Base-by-base conservation (phyloP, 1,140 invertebrate genomes). In the Eueides isabella region DNA sequence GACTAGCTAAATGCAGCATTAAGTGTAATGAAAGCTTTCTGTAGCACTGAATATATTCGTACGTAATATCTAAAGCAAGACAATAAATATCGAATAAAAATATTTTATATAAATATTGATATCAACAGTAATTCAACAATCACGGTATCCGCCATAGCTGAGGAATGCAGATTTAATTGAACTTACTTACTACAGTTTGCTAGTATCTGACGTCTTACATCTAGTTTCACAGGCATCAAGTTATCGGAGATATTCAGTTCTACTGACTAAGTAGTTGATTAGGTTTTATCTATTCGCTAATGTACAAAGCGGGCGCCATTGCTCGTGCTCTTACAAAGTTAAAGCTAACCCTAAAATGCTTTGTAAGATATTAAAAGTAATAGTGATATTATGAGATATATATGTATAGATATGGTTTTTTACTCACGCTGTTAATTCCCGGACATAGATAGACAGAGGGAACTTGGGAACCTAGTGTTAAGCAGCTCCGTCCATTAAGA, bases 121-220 rank as follows among this genome's bases (percentile, higher is more conserved):
- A 11, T 55, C 48, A 7, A 30, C 19, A 29, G 29, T 16, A 61
- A 48, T 68, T 12, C 41, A 63, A 62, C 55, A 64, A 62, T 41
- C 69, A 71, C 9, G 35, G 14, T 5, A 11, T 12, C 2, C n/a
- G 26, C 16, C 14, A n/a, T 23, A 23, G 29, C 4, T 4, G 7
- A 62, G 71, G 63, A 72, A 66, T 72, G 71, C 38, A 26, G 63
- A 61, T 66, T 72, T 72, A 66, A 72, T 72, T 67, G 66, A 66
- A 26, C 63, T 30, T 55, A 61, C 26, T n/a, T n/a, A n/a, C n/a
- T n/a, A n/a, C n/a, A n/a, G n/a, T n/a, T n/a, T n/a, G n/a, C n/a
- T 19, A 9, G 7, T 48, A 61, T 29, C 26, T 64, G 63, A 72
- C 71, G 41, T 12, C 28, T 31, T 33, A 61, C 63, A 41, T 19